These are phyloP conservation scores for Potamarius usumacintae DNA, from an alignment of 2,113 vertebrate species.

Conservation along the genomic window DNA sequence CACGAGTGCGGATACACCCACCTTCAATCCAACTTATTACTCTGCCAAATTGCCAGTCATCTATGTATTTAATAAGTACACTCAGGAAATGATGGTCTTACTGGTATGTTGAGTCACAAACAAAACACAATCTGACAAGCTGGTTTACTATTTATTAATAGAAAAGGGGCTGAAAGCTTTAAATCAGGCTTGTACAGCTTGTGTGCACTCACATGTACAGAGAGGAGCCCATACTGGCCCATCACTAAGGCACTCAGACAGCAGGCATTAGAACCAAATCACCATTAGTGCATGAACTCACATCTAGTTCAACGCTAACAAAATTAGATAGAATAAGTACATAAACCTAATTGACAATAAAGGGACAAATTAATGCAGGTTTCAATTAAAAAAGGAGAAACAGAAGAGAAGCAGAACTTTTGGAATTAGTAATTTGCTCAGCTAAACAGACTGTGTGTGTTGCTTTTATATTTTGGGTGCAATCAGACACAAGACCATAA, in stretches of 20 bases:
- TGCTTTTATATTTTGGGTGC: not conserved
- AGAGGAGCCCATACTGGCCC: not conserved
- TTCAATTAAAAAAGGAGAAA: constrained; percentile 36
- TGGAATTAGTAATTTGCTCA: not conserved
- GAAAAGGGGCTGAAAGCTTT: not conserved
- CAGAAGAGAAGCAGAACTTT: constrained; percentile 1
- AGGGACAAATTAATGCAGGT: constrained; percentile 3
- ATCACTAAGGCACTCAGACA: not conserved
- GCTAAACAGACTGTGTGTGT: not conserved
- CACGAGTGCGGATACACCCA: not conserved
- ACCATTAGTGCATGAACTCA: not conserved
- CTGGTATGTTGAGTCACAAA: not conserved
- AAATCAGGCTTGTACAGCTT: not conserved
- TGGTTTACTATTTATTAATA: not conserved
- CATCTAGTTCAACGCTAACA: not conserved
- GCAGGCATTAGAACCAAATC: constrained; percentile 14
- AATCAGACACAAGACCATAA: not conserved
- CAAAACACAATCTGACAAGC: constrained; percentile 3
- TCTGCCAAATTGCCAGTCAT: not conserved
- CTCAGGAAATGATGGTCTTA: not conserved
- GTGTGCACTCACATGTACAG: not conserved
- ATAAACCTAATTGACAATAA: constrained; percentile 34
- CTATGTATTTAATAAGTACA: not conserved
- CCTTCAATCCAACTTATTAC: not conserved
- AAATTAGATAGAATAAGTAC: constrained; percentile 6